Conservation (phyloP, 1,140 invertebrate species). For the Drosophila asahinai region DNA sequence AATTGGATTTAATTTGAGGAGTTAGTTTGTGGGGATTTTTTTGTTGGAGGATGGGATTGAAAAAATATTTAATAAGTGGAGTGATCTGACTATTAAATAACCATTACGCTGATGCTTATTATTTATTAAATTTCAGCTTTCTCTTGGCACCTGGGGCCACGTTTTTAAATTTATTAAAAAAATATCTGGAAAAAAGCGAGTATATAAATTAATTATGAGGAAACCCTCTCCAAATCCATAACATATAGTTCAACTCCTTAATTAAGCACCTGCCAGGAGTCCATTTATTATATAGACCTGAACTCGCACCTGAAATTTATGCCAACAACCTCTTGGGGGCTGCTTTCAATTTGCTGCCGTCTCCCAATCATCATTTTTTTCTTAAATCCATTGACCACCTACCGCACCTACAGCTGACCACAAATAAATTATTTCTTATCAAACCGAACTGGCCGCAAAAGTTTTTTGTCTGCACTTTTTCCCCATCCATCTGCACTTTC, state of each 20-base stretch:
- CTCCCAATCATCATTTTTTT: constrained; percentile 21
- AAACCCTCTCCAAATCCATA: not conserved
- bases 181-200: too few relatives aligned
- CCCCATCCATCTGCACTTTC: constrained; percentile 34
- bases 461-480: constrained; percentile 62
- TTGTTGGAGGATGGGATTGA: not conserved
- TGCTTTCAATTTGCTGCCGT: constrained; percentile 53
- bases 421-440: constrained; percentile 83
- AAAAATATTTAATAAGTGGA: too few relatives aligned
- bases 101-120: too few relatives aligned
- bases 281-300: constrained; percentile 16
- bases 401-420: constrained; percentile 50
- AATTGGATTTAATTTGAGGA: constrained; percentile 2
- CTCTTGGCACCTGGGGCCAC: too few relatives aligned
- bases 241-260: not conserved
- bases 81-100: too few relatives aligned
- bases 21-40: not conserved
- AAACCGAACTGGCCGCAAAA: constrained; percentile 75
- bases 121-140: too few relatives aligned
- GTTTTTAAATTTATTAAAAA: too few relatives aligned
- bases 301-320: constrained; percentile 16
- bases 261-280: constrained; percentile 30
- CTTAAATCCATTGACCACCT: constrained; percentile 48
- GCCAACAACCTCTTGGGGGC: too few relatives aligned
- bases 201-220: too few relatives aligned